Base-by-base conservation (phyloP, 2,888 invertebrate genomes). In the Alcis repandata region DNA sequence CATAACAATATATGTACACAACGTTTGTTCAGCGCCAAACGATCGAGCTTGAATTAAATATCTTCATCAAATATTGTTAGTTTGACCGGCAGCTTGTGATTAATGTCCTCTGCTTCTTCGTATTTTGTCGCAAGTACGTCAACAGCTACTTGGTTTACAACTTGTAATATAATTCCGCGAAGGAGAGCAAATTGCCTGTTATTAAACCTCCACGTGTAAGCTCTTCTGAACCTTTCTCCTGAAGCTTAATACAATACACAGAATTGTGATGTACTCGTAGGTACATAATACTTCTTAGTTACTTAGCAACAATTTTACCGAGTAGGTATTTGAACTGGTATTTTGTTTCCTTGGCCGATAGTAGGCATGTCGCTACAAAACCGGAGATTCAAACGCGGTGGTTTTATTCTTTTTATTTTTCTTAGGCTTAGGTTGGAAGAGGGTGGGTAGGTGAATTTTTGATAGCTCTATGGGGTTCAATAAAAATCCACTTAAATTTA, bases 141-240 rank as follows among this genome's bases (percentile, higher is more conserved):
- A 3, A 11, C 6, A 4, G 19, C 1, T 36, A 51, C 51, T 51
- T 36, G 19, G 13, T 33, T 8, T 7, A 17, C 27, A 9, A 40
- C 22, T 43, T 19, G 54, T 54, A 32, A 43, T 54, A 33, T 41
- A 2, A 32, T 54, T 32, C 43, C 17, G 27, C 11, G 32, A 54
- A n/a, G 17, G 15, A 27, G 40, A 15, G 15, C 27, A 53, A 41
- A 22, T 53, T 27, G 53, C 4, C 7, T 0, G 38, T 38, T 22
- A 52, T 17, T 41, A 52, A 52, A 38, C 41, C 9, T 32, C 27
- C 43, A 54, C 43, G 54, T 43, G 54, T 32, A 54, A 43, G 17
- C 54, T 54, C 32, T 27, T 27, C 22, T 10, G 22, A 41, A 17
- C 22, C 32, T 19, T 43, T 54, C 8, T 13, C 19, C 10, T 8